phyloP scores from a whole-genome alignment of 37 sponge, comb jelly and placozoan genomes.

The Beroe ovata region DNA sequence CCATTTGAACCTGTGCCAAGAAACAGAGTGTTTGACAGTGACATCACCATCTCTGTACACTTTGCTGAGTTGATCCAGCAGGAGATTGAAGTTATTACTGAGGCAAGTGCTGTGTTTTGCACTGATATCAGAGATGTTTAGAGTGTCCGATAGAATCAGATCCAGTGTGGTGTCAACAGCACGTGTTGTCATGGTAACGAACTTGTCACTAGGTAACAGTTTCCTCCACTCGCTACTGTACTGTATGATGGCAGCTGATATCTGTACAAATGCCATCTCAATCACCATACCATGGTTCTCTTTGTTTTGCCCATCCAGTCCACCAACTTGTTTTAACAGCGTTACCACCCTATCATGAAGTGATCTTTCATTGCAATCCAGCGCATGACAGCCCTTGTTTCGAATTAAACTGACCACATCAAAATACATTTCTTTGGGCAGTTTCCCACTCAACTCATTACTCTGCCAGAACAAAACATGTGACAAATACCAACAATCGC shows the following conservation, averaged over 20 bases:
- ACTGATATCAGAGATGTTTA: constrained; percentile 40
- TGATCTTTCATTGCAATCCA: neutral
- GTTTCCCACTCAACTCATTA: neutral
- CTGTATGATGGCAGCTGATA: constrained; percentile 1
- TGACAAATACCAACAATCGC: constrained; percentile 53
- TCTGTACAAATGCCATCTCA: constrained; percentile 53
- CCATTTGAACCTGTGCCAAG: constrained; percentile 12
- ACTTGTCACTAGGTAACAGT: neutral
- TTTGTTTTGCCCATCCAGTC: constrained; percentile 47
- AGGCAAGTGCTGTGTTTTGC: constrained; percentile 63
- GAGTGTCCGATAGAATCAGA: neutral
- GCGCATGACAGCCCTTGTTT: neutral
- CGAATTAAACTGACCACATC: constrained; percentile 3
- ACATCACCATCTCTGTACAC: constrained; percentile 17
- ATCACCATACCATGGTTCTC: constrained; percentile 59
- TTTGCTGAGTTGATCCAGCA: constrained; percentile 12
- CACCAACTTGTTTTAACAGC: neutral
- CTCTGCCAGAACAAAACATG: constrained; percentile 11
- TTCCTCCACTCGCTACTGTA: constrained; percentile 10
- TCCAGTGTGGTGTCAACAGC: constrained; percentile 10
- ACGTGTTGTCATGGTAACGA: neutral
- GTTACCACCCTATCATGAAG: neutral
- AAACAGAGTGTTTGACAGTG: neutral
- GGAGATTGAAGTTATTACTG: constrained; percentile 35
- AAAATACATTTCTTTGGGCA: constrained; percentile 7